phyloP scores from a whole-genome alignment of 2,113 vertebrate genomes.

The Ahaetulla prasina region DNA sequence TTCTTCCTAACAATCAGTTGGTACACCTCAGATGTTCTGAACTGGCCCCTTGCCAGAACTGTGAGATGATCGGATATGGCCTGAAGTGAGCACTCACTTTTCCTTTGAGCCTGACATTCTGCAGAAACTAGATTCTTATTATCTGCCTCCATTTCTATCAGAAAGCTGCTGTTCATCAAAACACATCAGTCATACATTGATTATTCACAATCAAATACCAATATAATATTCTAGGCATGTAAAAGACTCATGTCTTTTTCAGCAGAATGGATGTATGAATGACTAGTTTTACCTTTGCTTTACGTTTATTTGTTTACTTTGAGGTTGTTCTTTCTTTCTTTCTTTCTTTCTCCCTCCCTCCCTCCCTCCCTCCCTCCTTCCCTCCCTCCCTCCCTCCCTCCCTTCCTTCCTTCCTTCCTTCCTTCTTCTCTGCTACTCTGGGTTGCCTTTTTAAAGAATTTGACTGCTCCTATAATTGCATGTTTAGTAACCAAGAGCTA shows the following conservation, averaged over 20 bases:
- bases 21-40: neutral
- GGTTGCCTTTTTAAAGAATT: neutral
- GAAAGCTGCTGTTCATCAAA: neutral
- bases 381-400: neutral
- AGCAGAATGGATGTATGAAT: neutral
- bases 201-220: accelerated
- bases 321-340: neutral
- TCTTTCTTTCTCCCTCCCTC: too few relatives aligned
- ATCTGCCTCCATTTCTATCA: neutral
- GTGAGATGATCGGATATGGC: neutral
- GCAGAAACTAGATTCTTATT: neutral
- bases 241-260: neutral
- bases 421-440: neutral
- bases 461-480: neutral
- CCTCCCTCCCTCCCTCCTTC: accelerated
- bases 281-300: constrained; percentile 35
- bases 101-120: neutral
- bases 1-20: neutral
- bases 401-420: neutral
- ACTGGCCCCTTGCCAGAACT: neutral
- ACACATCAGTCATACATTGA: neutral
- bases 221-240: neutral
- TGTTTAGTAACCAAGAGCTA: neutral
- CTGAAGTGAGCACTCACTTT: accelerated
- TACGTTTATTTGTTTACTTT: neutral